Conservation (phyloP, 2,113 vertebrate genomes). For the Puntigrus tetrazona region DNA sequence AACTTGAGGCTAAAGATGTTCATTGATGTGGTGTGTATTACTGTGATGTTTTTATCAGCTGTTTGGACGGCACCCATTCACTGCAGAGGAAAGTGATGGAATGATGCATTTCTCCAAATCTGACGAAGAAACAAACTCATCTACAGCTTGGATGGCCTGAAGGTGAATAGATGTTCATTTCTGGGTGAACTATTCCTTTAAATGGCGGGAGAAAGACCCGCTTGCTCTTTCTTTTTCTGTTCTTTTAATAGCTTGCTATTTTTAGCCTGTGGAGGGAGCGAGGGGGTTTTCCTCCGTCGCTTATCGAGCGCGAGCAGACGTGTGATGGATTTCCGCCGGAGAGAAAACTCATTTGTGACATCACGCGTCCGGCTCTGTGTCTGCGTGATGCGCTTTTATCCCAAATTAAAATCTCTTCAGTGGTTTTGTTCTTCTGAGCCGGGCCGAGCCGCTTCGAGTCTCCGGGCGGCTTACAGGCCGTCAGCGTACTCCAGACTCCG, state of each 20-base stretch:
- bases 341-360: constrained; percentile 35
- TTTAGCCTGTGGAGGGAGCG: constrained; percentile 24
- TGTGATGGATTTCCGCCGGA: constrained; percentile 8
- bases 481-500: not conserved
- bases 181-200: not conserved
- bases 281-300: constrained; percentile 40
- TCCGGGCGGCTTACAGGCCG: not conserved
- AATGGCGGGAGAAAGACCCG: not conserved
- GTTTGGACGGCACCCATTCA: not conserved
- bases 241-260: constrained; percentile 52
- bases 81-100: not conserved
- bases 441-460: not conserved
- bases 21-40: too few relatives aligned
- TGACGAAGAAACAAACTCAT: not conserved
- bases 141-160: not conserved
- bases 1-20: too few relatives aligned
- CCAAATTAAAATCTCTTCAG: not conserved
- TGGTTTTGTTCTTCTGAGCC: not conserved
- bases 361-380: constrained; percentile 26
- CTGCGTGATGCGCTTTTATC: not conserved
- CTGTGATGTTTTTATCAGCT: not conserved
- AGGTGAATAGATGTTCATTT: not conserved
- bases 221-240: not conserved
- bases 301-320: constrained; percentile 54
- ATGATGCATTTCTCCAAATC: not conserved